phyloP scores from a whole-genome alignment of 2,888 invertebrate genomes.

The Ditylenchus weischeri region DNA sequence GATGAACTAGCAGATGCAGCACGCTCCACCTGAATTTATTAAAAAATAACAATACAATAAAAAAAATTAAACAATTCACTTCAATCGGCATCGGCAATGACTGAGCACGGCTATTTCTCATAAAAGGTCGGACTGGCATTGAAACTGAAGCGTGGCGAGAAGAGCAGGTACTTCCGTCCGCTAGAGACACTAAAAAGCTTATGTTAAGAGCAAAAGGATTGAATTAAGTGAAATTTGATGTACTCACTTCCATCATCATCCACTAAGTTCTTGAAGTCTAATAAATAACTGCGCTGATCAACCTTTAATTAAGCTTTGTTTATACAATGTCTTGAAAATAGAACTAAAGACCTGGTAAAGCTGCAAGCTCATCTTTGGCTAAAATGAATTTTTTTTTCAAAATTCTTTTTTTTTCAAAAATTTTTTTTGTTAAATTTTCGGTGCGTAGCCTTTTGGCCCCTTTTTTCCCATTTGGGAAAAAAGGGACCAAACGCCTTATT shows the following conservation, averaged over 20 bases:
- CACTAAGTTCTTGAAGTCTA: slow-evolving; percentile 87
- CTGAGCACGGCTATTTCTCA: slow-evolving; percentile 49
- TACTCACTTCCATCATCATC: slow-evolving; percentile 58
- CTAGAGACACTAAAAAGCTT: slow-evolving; percentile 14
- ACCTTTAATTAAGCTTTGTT: slow-evolving; percentile 63
- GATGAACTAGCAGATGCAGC: slow-evolving; percentile 12
- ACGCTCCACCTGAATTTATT: slow-evolving; percentile 20
- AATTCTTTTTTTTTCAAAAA: too few relatives aligned
- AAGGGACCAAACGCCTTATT: too few relatives aligned
- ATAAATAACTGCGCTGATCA: slow-evolving; percentile 90
- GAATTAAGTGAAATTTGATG: neutral
- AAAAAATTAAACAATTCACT: slow-evolving; percentile 17
- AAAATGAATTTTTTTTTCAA: slow-evolving; percentile 28
- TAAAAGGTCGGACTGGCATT: slow-evolving; percentile 50
- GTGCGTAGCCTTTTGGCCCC: too few relatives aligned
- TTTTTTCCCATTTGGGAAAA: too few relatives aligned
- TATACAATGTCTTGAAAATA: too few relatives aligned
- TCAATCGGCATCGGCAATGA: slow-evolving; percentile 55
- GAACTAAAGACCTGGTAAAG: slow-evolving; percentile 73
- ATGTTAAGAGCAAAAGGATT: neutral
- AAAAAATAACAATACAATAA: too few relatives aligned
- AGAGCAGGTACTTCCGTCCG: slow-evolving; percentile 47
- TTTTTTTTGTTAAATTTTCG: too few relatives aligned
- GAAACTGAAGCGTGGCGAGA: slow-evolving; percentile 59
- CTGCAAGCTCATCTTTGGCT: slow-evolving; percentile 89